Base-by-base conservation (phyloP, 2,113 vertebrate species). In the Colaptes auratus region DNA sequence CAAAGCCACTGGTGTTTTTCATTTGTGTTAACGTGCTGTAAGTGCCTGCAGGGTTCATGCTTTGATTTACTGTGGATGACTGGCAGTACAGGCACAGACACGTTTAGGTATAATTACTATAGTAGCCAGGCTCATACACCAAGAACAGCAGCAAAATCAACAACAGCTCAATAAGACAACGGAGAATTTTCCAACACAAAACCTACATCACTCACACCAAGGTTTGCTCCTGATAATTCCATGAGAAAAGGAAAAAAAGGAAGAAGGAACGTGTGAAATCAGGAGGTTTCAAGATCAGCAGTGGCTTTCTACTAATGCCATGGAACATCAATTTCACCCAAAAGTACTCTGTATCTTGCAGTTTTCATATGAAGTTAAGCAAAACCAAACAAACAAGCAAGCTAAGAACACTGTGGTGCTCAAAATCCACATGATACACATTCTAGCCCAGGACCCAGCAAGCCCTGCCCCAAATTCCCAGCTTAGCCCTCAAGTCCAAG, bases 101-200 rank as follows among this genome's bases (percentile, higher is more conserved):
- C 0, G 24, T 89, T 94, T 95, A 94, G 73, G 89, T 95, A 28
- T 74, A 95, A 95, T 95, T 94, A 95, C 66, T 74, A 74, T 27
- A 67, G 87, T 64, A 90, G 58, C 69, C 61, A 86, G 58, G 61
- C 91, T 90, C 20, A 72, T 53, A 82, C 70, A 95, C 79, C 72
- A 92, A 70, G 65, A 95, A 78, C 44, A 59, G 67, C 70, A 86
- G 83, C 59, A 90, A 94, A 96, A 93, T 93, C 89, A 95, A 96
- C 79, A 96, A 91, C 91, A 92, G 94, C 44, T 96, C 96, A 82
- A 97, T 96, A 89, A 86, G 36, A 72, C 58, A 88, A 86, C 0
- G 1, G 65, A 82, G 78, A 86, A 94, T 92, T 95, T 97, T 97
- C 95, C 96, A 96, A 95, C 89, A 96, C 94, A 96, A 89, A 94